Percentiles rank a stretch among this genome's conserved stretches.
phyloP scores from a whole-genome alignment of 2,113 vertebrate genomes.

The Grammomys dolichurus region DNA sequence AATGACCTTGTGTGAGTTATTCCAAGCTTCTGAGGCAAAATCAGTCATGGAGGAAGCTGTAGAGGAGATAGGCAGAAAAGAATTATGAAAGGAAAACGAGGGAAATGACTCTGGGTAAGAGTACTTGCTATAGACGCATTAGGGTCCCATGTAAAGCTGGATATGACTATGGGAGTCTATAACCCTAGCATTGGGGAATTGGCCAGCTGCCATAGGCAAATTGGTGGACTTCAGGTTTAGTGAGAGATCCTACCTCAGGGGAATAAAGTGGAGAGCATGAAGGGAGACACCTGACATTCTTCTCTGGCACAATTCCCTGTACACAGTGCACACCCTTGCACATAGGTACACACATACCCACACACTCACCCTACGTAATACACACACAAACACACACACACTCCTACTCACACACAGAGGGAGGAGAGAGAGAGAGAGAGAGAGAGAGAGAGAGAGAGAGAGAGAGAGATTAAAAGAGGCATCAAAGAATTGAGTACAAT shows the following conservation, averaged over 20 bases:
- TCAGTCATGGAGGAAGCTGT: rapidly evolving
- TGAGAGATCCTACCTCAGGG: background rate
- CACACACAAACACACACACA: background rate
- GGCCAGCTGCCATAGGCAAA: background rate
- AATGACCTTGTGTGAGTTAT: rapidly evolving
- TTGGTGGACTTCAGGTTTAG: no score
- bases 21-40: background rate
- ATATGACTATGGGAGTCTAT: background rate
- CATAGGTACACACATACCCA: background rate
- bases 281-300: background rate
- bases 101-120: background rate
- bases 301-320: background rate
- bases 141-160: background rate
- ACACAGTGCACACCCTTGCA: background rate
- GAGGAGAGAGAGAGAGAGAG: background rate
- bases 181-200: background rate
- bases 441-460: background rate
- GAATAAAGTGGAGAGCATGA: background rate
- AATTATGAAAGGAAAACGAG: no score
- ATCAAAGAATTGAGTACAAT: background rate
- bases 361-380: background rate
- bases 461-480: background rate
- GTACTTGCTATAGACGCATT: background rate
- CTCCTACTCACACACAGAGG: background rate
- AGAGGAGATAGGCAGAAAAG: background rate